These are phyloP conservation scores for Achatina immaculata DNA, from an alignment of 1,140 invertebrate genomes.

Conservation along the genomic window DNA sequence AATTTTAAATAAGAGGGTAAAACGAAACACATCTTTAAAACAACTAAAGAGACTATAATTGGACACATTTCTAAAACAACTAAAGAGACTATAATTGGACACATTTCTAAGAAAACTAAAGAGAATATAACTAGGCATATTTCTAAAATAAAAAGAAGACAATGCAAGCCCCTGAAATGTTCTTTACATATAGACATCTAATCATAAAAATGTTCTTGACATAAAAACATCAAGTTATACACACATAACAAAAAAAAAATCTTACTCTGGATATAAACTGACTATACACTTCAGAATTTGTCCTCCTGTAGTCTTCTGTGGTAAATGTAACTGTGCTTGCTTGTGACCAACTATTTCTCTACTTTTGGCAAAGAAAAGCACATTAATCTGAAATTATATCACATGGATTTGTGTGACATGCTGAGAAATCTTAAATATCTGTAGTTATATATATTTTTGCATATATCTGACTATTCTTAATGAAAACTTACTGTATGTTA, in stretches of 20 bases:
- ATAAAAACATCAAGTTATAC: background rate
- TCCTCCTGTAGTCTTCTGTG: slow-evolving; percentile 67
- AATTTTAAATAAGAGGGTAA: background rate
- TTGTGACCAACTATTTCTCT: slow-evolving; percentile 80
- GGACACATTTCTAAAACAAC: background rate
- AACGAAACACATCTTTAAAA: background rate
- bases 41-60: background rate
- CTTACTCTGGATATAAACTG: slow-evolving; percentile 73
- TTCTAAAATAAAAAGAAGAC: background rate
- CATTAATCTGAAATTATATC: slow-evolving; percentile 68
- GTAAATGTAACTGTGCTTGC: slow-evolving; percentile 68
- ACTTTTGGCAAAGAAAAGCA: slow-evolving; percentile 90
- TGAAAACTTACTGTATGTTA: too few relatives aligned
- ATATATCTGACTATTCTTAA: too few relatives aligned
- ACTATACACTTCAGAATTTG: slow-evolving; percentile 77
- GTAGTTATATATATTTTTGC: too few relatives aligned
- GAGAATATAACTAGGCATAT: background rate
- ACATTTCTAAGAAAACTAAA: background rate
- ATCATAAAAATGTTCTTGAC: background rate
- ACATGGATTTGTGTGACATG: background rate
- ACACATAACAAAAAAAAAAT: background rate
- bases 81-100: background rate
- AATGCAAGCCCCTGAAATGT: background rate
- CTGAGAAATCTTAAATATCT: too few relatives aligned
- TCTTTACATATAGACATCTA: background rate